Conservation (phyloP, 1,140 invertebrate species). For the Drosophila punjabiensis region DNA sequence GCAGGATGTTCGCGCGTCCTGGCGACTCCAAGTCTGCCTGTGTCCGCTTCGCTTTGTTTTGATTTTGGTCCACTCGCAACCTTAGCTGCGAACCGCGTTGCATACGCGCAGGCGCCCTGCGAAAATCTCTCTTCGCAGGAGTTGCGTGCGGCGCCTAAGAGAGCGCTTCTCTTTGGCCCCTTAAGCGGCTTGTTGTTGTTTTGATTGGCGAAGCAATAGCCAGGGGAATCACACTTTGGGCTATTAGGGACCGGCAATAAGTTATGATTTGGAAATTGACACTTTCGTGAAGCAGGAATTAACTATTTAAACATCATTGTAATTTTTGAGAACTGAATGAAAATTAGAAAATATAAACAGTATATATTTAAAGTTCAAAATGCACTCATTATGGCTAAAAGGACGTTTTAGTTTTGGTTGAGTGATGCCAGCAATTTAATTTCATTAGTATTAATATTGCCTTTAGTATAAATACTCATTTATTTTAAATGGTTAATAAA, state of each 20-base stretch:
- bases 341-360: too few species aligned
- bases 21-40: constrained; percentile 64
- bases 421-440: too few species aligned
- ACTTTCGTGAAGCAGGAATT: background rate
- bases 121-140: constrained; percentile 53
- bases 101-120: constrained; percentile 78
- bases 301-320: background rate
- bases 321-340: background rate
- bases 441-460: too few species aligned
- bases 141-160: constrained; percentile 39
- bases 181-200: constrained; percentile 23
- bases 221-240: constrained; percentile 14
- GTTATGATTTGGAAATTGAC: constrained; percentile 20
- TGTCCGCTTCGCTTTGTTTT: constrained; percentile 65
- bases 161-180: constrained; percentile 54
- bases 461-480: too few species aligned
- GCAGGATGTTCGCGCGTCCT: constrained; percentile 48
- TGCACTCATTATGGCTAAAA: too few species aligned
- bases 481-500: too few species aligned
- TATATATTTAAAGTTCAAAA: background rate
- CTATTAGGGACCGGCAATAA: constrained; percentile 19
- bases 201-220: constrained; percentile 2
- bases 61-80: constrained; percentile 57
- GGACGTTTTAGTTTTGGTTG: too few species aligned
- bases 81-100: constrained; percentile 70